Conservation (phyloP, 1,140 invertebrate genomes). For the Heliconius congener region DNA sequence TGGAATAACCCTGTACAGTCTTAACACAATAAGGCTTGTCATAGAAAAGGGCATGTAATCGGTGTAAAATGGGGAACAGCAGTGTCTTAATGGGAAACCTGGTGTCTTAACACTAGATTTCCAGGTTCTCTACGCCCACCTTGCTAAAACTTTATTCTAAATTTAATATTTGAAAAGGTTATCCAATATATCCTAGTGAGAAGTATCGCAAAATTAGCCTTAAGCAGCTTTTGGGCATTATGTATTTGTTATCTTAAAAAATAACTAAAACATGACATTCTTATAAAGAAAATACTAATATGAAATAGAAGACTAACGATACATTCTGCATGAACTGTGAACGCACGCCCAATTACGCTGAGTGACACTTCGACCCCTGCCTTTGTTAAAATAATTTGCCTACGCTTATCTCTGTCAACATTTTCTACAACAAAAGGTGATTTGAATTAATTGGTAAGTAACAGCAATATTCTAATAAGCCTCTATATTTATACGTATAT, state of each 20-base stretch:
- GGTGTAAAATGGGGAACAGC: no score
- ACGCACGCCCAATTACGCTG: slow-evolving; percentile 53
- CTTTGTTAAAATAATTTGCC: slow-evolving; percentile 44
- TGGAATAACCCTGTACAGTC: not conserved
- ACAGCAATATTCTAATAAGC: slow-evolving; percentile 17
- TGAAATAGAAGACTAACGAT: slow-evolving; percentile 35
- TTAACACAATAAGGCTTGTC: not conserved
- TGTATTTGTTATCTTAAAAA: not conserved
- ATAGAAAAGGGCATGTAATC: not conserved
- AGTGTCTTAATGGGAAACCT: no score
- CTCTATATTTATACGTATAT: not conserved
- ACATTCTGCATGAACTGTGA: slow-evolving; percentile 37
- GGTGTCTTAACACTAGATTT: no score
- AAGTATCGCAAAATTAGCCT: no score
- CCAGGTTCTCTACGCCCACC: no score
- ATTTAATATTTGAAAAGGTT: no score
- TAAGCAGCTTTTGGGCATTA: no score
- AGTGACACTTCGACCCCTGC: slow-evolving; percentile 42
- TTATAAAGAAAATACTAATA: not conserved
- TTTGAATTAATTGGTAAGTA: slow-evolving; percentile 25
- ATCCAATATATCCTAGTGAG: no score
- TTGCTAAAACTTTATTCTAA: no score
- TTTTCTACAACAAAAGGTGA: slow-evolving; percentile 24
- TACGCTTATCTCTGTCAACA: slow-evolving; percentile 32
- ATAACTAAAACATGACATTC: not conserved